Evolutionary conservation across 2,113 vertebrate species (phyloP).

Genomic region (Myotis yumanensis): DNA sequence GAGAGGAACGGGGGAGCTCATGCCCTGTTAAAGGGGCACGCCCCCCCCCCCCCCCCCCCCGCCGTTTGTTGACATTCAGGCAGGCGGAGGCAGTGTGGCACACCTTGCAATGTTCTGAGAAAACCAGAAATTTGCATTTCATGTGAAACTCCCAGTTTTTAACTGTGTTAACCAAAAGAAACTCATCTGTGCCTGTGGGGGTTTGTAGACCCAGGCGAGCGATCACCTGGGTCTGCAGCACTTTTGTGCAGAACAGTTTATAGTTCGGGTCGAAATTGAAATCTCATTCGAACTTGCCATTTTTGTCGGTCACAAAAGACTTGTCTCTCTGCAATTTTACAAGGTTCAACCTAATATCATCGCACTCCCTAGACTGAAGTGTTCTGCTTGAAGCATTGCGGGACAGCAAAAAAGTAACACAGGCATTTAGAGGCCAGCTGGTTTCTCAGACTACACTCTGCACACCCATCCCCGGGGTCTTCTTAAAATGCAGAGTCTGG

Average conservation of each 20-base stretch:
- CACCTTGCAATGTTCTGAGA: background rate
- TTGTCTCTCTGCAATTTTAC: background rate
- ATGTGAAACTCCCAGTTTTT: background rate
- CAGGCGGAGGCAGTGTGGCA: rapidly evolving
- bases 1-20: background rate
- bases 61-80: background rate
- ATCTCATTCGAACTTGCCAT: conserved; percentile 21
- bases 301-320: background rate
- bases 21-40: rapidly evolving
- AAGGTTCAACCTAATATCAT: background rate
- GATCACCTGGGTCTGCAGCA: background rate
- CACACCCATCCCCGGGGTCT: rapidly evolving
- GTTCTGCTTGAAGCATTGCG: background rate
- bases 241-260: background rate
- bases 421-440: background rate
- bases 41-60: background rate
- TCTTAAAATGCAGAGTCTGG: background rate
- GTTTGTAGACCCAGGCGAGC: background rate
- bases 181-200: background rate
- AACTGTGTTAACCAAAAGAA: background rate
- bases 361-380: background rate
- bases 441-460: background rate
- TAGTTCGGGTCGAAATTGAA: conserved; percentile 24
- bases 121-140: background rate
- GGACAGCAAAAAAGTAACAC: background rate